Evolutionary conservation across 2,888 invertebrate genomes (phyloP), one percentile per base, ranked within the genome.

Genomic region (Eupithecia insigniata): DNA sequence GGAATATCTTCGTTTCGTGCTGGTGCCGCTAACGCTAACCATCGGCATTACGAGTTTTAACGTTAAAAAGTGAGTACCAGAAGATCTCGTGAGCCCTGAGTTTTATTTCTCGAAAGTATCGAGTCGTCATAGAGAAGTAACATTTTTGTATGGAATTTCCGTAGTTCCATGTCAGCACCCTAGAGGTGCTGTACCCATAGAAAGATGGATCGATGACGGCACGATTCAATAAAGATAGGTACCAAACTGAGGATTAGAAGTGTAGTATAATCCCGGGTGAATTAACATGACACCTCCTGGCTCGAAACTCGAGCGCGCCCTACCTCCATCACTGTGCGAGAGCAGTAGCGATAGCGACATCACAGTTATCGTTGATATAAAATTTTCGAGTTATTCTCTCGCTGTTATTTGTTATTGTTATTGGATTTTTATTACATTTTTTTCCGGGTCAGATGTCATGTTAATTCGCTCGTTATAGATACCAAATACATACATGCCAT

Each of bases 11-110:
- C 87, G 89, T 16, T 32, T 92, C 18, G 82, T 88, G 1, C 69
- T 93, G 76, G 78, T 92, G 70, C 92, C 93, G 51, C 78, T 94
- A 26, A 78, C 84, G 7, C 86, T 94, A 18, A 92, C 92, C 28
- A 75, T 94, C 58, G 90, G 89, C 8, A 62, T 79, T 22, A 79
- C 79, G 30, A 67, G 69, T 30, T 67, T 75, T 46, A 80, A 81
- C 64, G 72, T 84, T 18, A 82, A 81, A 79, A 78, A 80, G 83
- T 84, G 70, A 82, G 82, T 78, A 76, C 46, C 46, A n/a, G 10
- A 10, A 51, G 16, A 16, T 22, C 8, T 22, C 46, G n/a, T 1
- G 0, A 51, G 26, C 26, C 26, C 26, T 22, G 22, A 26, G 1
- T 55, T 26, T 55, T 1, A 12, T 55, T 55, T 26, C 10, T 14